Evolutionary conservation across 2,113 vertebrate species (phyloP).

Genomic region (Petrocephalus microphthalmus): DNA sequence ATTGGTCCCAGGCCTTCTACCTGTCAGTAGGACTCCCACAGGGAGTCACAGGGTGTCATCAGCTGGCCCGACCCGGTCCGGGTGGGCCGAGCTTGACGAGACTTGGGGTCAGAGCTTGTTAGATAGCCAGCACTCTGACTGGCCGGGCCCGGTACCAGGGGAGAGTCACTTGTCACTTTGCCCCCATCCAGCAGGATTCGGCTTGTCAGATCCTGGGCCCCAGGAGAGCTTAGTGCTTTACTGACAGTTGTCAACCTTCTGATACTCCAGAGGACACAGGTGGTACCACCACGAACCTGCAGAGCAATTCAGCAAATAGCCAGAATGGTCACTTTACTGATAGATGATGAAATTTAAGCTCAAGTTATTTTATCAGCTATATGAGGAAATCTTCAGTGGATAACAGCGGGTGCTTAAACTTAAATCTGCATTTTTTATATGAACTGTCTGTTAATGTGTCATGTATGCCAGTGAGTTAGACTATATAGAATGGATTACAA

Average conservation of each 20-base stretch:
- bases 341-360: background rate
- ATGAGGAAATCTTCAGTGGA: too few species aligned
- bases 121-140: background rate
- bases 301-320: background rate
- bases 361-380: background rate
- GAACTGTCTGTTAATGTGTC: background rate
- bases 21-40: conserved; percentile 18
- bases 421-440: background rate
- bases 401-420: too few species aligned
- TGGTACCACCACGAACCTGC: background rate
- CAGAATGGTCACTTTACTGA: background rate
- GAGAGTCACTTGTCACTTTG: background rate
- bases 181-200: background rate
- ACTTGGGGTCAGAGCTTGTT: background rate
- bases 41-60: too few species aligned
- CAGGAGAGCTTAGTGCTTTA: background rate
- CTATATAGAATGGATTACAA: background rate
- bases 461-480: background rate
- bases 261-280: background rate
- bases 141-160: background rate
- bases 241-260: background rate
- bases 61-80: background rate
- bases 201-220: background rate
- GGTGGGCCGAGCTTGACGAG: background rate
- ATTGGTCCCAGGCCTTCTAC: background rate